phyloP scores from a whole-genome alignment of 2,113 vertebrate species.

The Pleuronectes platessa region DNA sequence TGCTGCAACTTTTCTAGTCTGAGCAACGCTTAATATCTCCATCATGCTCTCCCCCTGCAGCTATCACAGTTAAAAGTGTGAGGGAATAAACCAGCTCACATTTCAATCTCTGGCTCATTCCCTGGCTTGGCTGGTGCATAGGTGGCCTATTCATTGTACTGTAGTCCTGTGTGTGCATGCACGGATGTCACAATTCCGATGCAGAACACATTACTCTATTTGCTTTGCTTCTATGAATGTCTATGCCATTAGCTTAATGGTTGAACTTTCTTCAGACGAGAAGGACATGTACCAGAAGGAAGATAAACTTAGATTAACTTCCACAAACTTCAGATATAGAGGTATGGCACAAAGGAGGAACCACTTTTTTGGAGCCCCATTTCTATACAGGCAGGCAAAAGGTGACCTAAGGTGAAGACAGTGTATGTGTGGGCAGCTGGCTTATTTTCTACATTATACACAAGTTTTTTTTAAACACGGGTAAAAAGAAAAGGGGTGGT shows the following conservation, averaged over 20 bases:
- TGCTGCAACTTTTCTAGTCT: slow-evolving; percentile 49
- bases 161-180: slow-evolving; percentile 46
- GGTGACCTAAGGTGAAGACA: neutral
- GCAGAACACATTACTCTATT: slow-evolving; percentile 10
- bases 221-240: neutral
- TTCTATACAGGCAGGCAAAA: neutral
- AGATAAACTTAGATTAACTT: no score
- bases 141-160: slow-evolving; percentile 57
- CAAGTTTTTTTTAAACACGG: no score
- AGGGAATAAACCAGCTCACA: slow-evolving; percentile 65
- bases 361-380: neutral
- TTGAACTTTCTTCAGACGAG: no score
- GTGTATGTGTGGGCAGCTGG: no score
- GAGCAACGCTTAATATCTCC: slow-evolving; percentile 68
- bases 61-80: slow-evolving; percentile 48
- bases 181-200: slow-evolving; percentile 22
- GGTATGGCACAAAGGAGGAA: neutral
- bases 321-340: no score
- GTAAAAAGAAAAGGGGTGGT: no score
- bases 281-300: no score
- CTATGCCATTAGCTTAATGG: neutral
- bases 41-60: slow-evolving; percentile 57
- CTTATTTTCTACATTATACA: no score
- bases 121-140: slow-evolving; percentile 51
- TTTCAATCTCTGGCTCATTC: slow-evolving; percentile 70